These are phyloP conservation scores for Micrasema longulum DNA, from an alignment of 1,140 invertebrate species.

Conservation along the genomic window DNA sequence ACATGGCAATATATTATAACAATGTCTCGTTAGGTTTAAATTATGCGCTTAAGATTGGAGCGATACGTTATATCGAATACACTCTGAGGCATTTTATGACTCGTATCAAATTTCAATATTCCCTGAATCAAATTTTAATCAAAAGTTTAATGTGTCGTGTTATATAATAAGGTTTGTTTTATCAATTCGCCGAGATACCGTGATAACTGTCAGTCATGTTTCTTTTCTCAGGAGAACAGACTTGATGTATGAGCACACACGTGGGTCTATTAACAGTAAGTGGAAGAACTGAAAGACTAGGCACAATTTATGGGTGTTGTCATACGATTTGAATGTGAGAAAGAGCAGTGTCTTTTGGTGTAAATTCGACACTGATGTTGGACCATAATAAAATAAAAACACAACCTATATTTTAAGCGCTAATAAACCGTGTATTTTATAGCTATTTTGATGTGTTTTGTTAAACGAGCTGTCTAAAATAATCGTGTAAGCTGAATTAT, in stretches of 20 bases:
- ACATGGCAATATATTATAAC: constrained; percentile 12
- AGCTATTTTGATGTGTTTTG: too few species aligned
- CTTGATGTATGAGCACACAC: constrained; percentile 47
- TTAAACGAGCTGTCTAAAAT: too few species aligned
- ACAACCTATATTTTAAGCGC: background rate
- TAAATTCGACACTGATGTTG: constrained; percentile 13
- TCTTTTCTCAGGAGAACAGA: constrained; percentile 6
- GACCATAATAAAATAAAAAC: constrained; percentile 1
- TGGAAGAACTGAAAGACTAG: constrained; percentile 29
- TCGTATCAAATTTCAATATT: too few species aligned
- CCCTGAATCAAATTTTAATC: too few species aligned
- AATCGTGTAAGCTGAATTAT: too few species aligned
- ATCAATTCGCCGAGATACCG: constrained; percentile 16
- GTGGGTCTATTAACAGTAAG: constrained; percentile 47
- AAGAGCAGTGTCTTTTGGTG: constrained; percentile 18
- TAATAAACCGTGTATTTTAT: too few species aligned
- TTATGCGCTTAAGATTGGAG: too few species aligned
- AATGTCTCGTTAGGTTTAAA: constrained; percentile 24
- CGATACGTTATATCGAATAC: too few species aligned
- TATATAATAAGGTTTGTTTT: constrained; percentile 10
- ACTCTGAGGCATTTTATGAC: too few species aligned
- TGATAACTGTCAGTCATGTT: constrained; percentile 33
- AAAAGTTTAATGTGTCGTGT: too few species aligned
- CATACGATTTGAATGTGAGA: constrained; percentile 36
- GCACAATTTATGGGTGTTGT: constrained; percentile 28